Conservation (phyloP, 1,140 invertebrate species). For the Aphelenchoides avenae region DNA sequence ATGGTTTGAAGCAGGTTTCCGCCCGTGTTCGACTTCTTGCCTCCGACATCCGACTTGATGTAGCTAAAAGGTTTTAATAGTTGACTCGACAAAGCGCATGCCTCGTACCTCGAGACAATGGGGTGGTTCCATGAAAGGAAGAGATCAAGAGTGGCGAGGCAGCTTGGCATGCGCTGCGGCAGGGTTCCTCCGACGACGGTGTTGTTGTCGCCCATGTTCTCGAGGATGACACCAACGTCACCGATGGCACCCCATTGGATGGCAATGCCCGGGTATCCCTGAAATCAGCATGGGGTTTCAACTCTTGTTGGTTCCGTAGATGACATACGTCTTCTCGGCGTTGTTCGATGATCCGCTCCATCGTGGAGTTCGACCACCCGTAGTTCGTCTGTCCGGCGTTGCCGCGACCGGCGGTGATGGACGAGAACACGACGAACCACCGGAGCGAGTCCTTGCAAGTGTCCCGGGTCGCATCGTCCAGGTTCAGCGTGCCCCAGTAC, state of each 20-base stretch:
- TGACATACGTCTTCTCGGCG: constrained; percentile 72
- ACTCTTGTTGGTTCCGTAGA: no score
- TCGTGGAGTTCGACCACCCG: constrained; percentile 86
- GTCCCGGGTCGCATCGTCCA: constrained; percentile 72
- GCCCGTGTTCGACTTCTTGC: constrained; percentile 70
- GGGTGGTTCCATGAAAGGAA: constrained; percentile 82
- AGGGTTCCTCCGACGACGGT: constrained; percentile 83
- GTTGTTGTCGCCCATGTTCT: constrained; percentile 82
- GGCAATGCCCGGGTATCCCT: constrained; percentile 66
- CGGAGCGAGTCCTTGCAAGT: constrained; percentile 64
- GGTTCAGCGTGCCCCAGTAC: constrained; percentile 68
- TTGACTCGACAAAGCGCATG: constrained; percentile 30
- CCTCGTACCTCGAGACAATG: constrained; percentile 72
- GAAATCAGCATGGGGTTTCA: background rate
- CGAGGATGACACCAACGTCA: constrained; percentile 84
- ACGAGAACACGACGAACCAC: constrained; percentile 74
- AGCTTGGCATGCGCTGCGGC: constrained; percentile 83
- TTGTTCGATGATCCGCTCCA: constrained; percentile 73
- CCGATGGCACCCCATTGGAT: constrained; percentile 97
- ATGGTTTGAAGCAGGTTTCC: constrained; percentile 76
- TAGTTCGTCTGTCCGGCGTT: constrained; percentile 93
- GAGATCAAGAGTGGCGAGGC: constrained; percentile 75
- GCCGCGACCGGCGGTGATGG: constrained; percentile 84
- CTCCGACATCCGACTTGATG: constrained; percentile 60
- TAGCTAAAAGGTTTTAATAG: constrained; percentile 60